Evolutionary conservation across 2,888 invertebrate species (phyloP).

Genomic region (Tupiocoris notatus): DNA sequence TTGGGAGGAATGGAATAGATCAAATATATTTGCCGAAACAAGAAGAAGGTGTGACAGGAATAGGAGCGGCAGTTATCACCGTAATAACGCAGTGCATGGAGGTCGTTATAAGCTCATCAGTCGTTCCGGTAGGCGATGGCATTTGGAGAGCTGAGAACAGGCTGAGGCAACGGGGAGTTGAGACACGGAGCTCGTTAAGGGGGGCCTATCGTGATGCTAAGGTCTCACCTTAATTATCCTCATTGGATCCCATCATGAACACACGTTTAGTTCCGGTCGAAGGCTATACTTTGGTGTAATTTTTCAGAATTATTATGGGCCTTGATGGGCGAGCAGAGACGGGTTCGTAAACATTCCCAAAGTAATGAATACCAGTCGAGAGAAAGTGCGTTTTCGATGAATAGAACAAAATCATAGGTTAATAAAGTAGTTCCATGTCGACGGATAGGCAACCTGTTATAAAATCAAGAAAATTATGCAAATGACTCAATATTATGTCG

Average conservation of each 20-base stretch:
- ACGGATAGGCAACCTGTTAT: too few species aligned
- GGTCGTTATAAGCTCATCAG: slow-evolving; percentile 43
- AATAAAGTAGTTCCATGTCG: too few species aligned
- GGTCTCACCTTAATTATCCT: slow-evolving; percentile 38
- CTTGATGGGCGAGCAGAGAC: too few species aligned
- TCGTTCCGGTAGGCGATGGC: slow-evolving; percentile 28
- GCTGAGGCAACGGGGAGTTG: background rate
- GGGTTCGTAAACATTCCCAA: too few species aligned
- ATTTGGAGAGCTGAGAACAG: background rate
- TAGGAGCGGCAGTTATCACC: slow-evolving; percentile 35
- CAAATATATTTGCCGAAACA: slow-evolving; percentile 7
- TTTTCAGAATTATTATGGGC: slow-evolving; percentile 40
- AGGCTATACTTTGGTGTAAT: slow-evolving; percentile 33
- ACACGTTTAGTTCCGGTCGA: slow-evolving; percentile 40
- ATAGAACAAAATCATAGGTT: too few species aligned
- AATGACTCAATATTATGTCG: too few species aligned
- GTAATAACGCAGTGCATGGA: slow-evolving; percentile 32
- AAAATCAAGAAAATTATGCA: too few species aligned
- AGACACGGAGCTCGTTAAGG: slow-evolving; percentile 33
- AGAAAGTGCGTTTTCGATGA: too few species aligned
- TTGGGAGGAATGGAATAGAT: background rate
- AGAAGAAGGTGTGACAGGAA: slow-evolving; percentile 35
- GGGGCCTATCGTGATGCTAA: slow-evolving; percentile 25
- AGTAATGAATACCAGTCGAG: too few species aligned
- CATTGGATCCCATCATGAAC: slow-evolving; percentile 37